Conservation (phyloP, 2,888 invertebrate genomes). For the Anodontia alba region DNA sequence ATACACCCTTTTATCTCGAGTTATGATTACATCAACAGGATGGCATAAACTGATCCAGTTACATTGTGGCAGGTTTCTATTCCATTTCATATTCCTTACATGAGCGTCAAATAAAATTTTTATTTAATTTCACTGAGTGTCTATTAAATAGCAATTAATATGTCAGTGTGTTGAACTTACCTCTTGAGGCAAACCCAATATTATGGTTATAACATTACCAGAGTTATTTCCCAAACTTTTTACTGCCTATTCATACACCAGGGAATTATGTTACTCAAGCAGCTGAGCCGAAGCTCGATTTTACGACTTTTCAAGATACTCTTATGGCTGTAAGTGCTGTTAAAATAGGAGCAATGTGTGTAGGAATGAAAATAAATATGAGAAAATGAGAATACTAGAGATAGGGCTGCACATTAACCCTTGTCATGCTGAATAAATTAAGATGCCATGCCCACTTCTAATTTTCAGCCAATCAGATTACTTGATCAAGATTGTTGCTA, state of each 20-base stretch:
- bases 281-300: constrained; percentile 3
- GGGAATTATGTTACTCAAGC: constrained; percentile 13
- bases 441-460: no score
- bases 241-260: constrained; percentile 14
- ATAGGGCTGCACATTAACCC: not conserved
- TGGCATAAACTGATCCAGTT: no score
- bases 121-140: constrained; percentile 21
- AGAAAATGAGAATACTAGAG: not conserved
- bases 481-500: no score
- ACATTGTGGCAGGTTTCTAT: not conserved
- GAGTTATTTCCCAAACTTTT: constrained; percentile 20
- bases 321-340: constrained; percentile 5
- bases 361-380: not conserved
- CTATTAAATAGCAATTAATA: constrained; percentile 55
- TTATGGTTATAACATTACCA: constrained; percentile 39
- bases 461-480: no score
- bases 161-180: constrained; percentile 55
- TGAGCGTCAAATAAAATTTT: not conserved
- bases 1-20: no score
- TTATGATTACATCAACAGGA: no score
- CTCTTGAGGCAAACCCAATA: constrained; percentile 33
- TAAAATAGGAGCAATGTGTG: constrained; percentile 17
- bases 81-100: not conserved
- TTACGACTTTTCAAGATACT: constrained; percentile 23
- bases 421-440: no score